Evolutionary conservation across 2,113 vertebrate genomes (phyloP), one percentile per base, ranked within the genome.

Genomic region (Hymenochirus boettgeri): DNA sequence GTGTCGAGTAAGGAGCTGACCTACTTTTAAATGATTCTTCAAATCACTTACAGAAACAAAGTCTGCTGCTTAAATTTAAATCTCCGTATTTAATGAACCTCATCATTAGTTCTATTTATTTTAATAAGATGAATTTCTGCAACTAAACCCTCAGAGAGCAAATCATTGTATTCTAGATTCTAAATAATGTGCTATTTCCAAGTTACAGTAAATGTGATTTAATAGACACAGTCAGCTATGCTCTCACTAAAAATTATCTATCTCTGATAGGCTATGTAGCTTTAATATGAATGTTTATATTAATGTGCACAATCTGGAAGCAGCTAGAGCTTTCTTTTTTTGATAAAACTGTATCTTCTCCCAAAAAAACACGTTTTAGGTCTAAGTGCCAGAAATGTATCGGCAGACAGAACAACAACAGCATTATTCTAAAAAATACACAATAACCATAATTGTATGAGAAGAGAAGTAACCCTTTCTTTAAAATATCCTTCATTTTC

Each of bases 71-170:
- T 57, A 29, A 10, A 27, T 18, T 29, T n/a, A 54, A 54, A 29
- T 54, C 26, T 26, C 7, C 8, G 5, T 25, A 58, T 58, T 42
- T 58, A 58, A 58, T 47, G 57, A 60, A 27, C 12, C 39, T 60
- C 57, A 47, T 60, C 57, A 60, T 60, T 60, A 29, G 11, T 60
- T 26, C n/a, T 60, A 47, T 27, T 60, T 60, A 60, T 24, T 29
- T 47, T 47, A 60, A 47, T 29, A 60, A 47, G 17, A 24, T 60
- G 15, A 47, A 47, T 47, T 29, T 21, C 26, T 60, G 23, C 39
- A 60, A 47, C 24, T 27, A 27, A 60, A 19, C 21, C 42, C 57
- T 60, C n/a, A 29, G 39, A 60, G 57, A 47, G 46, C 25, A 29
- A 46, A 47, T 60, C 29, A 60, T 27, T 47, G 5, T 29, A 22